Evolutionary conservation across 1,140 invertebrate genomes (phyloP).

Genomic region (Drosophila sucinea): DNA sequence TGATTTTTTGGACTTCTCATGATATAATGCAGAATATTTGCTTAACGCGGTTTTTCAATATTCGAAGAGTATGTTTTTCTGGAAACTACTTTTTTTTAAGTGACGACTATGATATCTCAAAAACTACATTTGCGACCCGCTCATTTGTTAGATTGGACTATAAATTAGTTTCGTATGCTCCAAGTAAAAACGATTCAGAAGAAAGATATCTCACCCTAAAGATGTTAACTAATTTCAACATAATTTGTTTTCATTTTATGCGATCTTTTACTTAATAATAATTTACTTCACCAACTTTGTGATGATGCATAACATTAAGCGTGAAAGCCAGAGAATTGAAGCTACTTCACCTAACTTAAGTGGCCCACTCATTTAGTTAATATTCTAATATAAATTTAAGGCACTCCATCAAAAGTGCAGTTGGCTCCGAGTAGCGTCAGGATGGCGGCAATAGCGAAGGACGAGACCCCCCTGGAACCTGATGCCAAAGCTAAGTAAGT

Average conservation of each 20-base stretch:
- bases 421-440: conserved; percentile 14
- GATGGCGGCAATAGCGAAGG: conserved; percentile 34
- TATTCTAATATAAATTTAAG: conserved; percentile 76
- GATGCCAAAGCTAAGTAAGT: conserved; percentile 42
- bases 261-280: background rate
- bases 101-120: too few relatives aligned
- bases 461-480: conserved; percentile 29
- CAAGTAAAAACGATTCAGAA: too few relatives aligned
- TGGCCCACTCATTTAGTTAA: conserved; percentile 59
- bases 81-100: too few relatives aligned
- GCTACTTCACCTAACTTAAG: conserved; percentile 47
- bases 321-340: conserved; percentile 39
- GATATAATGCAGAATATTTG: too few relatives aligned
- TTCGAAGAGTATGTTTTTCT: too few relatives aligned
- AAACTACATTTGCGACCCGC: too few relatives aligned
- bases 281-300: background rate
- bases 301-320: conserved; percentile 15
- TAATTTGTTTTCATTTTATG: conserved; percentile 4
- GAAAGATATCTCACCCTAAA: too few relatives aligned
- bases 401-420: conserved; percentile 63
- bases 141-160: too few relatives aligned
- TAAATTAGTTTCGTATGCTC: too few relatives aligned
- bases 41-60: too few relatives aligned
- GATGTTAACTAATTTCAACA: background rate
- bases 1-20: too few relatives aligned